Evolutionary conservation across 2,888 invertebrate species (phyloP).

Genomic region (Allygus modestus): DNA sequence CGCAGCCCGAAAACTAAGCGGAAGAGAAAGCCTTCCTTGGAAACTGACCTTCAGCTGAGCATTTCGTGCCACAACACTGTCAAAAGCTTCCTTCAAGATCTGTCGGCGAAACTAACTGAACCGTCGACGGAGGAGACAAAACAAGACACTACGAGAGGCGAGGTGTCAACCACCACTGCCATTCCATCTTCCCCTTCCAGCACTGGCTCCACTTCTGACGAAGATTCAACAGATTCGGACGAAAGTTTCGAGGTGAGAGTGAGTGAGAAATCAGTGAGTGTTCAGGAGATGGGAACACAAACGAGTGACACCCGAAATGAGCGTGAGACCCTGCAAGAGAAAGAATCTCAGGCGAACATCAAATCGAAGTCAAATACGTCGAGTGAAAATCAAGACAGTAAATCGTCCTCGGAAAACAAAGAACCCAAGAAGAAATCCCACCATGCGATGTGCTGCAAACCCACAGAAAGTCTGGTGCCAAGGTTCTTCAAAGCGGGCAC

Average conservation of each 20-base stretch:
- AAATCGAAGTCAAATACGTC: not conserved
- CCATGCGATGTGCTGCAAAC: slow-evolving; percentile 47
- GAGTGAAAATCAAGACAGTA: not conserved
- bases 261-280: not conserved
- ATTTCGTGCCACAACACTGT: slow-evolving; percentile 25
- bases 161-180: not conserved
- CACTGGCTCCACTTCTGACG: slow-evolving; percentile 18
- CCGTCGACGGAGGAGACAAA: not conserved
- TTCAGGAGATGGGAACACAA: slow-evolving; percentile 17
- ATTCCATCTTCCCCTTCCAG: slow-evolving; percentile 8
- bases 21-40: slow-evolving; percentile 57
- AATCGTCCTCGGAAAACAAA: slow-evolving; percentile 32
- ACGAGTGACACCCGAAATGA: not conserved
- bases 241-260: slow-evolving; percentile 38
- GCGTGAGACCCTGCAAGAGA: not conserved
- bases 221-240: slow-evolving; percentile 44
- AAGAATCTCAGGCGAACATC: not conserved
- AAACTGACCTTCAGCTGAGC: slow-evolving; percentile 45
- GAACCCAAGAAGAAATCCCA: slow-evolving; percentile 29
- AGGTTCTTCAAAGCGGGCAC: slow-evolving; percentile 45
- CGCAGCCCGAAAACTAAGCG: slow-evolving; percentile 62
- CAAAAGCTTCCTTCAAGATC: slow-evolving; percentile 59
- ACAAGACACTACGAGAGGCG: not conserved
- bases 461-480: slow-evolving; percentile 29
- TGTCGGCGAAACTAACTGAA: slow-evolving; percentile 23